phyloP scores from a whole-genome alignment of 2,888 invertebrate species.

The Allacma fusca region DNA sequence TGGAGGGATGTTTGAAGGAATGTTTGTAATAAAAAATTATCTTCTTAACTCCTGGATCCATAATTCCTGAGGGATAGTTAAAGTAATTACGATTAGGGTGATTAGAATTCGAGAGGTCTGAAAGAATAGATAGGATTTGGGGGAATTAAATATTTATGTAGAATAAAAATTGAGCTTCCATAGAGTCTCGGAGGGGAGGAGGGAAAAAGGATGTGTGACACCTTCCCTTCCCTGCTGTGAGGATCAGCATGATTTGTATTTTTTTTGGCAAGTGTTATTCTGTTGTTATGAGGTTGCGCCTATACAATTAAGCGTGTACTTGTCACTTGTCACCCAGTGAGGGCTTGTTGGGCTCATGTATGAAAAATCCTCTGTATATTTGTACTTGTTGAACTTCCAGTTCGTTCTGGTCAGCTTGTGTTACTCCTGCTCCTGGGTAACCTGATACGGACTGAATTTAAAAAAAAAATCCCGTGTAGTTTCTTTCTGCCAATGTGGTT shows the following conservation, averaged over 20 bases:
- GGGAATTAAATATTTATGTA: no score
- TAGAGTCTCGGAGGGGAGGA: no score
- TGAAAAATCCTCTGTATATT: not conserved
- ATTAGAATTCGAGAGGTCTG: no score
- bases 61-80: no score
- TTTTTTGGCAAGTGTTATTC: constrained; percentile 30
- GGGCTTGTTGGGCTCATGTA: constrained; percentile 20
- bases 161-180: no score
- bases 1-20: no score
- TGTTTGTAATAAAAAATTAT: no score
- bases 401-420: constrained; percentile 20
- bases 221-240: no score
- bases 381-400: not conserved
- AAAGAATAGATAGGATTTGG: no score
- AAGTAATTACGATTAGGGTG: no score
- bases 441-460: not conserved
- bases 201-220: no score
- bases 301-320: constrained; percentile 37
- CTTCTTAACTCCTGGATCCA: no score
- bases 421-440: constrained; percentile 21
- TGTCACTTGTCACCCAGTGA: constrained; percentile 35
- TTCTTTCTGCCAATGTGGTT: not conserved
- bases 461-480: not conserved
- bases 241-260: not conserved
- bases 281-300: constrained; percentile 19